phyloP scores from a whole-genome alignment of 2,888 invertebrate species.

The Lobophora halterata region DNA sequence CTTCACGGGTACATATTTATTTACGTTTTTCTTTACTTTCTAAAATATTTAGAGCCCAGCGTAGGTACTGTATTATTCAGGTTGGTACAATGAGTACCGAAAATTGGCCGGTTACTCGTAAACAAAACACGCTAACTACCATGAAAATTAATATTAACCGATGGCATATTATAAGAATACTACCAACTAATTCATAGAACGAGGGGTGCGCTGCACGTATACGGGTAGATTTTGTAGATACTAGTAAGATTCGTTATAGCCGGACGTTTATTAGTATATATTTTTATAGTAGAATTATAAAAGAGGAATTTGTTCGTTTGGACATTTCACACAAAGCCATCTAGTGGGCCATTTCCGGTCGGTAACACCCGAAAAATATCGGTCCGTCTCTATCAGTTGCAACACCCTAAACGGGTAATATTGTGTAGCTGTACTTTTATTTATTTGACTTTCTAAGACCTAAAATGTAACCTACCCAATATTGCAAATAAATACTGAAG shows the following conservation, averaged over 20 bases:
- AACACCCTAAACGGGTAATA: too few relatives aligned
- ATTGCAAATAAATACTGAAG: too few relatives aligned
- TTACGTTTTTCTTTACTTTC: conserved; percentile 4
- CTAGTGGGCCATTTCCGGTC: too few relatives aligned
- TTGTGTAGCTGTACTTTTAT: too few relatives aligned
- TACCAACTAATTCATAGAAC: conserved; percentile 17
- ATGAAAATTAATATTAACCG: conserved; percentile 25
- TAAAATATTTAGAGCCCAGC: conserved; percentile 21
- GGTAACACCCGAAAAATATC: too few relatives aligned
- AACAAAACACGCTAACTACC: conserved; percentile 26
- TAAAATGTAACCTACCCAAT: too few relatives aligned
- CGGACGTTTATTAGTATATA: not conserved
- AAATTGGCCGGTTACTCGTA: conserved; percentile 23
- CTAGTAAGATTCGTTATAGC: conserved; percentile 2
- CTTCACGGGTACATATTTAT: conserved; percentile 1
- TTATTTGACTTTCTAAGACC: too few relatives aligned
- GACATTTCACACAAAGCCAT: too few relatives aligned
- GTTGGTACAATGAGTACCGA: conserved; percentile 16
- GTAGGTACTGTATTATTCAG: conserved; percentile 18
- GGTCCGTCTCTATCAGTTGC: too few relatives aligned
- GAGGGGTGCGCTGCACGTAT: too few relatives aligned
- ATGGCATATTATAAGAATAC: conserved; percentile 25
- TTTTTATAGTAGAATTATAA: too few relatives aligned
- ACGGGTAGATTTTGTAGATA: too few relatives aligned
- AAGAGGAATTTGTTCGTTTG: not conserved